Evolutionary conservation across 2,113 vertebrate genomes (phyloP).

Genomic region (Sinocyclocheilus rhinocerous): DNA sequence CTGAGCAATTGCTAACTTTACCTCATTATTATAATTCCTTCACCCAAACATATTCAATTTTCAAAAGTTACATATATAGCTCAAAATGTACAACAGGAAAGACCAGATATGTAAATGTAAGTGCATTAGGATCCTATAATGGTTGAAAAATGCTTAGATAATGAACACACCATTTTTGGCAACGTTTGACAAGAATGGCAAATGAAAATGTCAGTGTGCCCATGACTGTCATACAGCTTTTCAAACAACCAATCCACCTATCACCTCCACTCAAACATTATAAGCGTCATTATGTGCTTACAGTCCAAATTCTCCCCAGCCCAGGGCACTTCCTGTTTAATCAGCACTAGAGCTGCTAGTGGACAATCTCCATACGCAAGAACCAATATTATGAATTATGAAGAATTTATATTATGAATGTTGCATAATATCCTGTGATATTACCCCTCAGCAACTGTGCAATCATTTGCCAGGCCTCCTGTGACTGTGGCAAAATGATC

Average conservation of each 20-base stretch:
- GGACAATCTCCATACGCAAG: constrained; percentile 13
- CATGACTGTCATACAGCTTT: not conserved
- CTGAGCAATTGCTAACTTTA: not conserved
- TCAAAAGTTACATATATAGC: not conserved
- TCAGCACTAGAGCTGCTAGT: constrained; percentile 31
- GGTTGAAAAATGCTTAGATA: not conserved
- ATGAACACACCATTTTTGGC: not conserved
- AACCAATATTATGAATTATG: constrained; percentile 37
- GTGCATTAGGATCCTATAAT: not conserved
- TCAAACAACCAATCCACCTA: constrained; percentile 8
- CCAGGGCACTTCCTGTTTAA: constrained; percentile 56
- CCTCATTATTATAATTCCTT: not conserved
- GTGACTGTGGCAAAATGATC: not conserved
- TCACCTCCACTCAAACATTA: constrained; percentile 19
- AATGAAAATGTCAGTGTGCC: not conserved
- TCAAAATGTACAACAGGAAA: not conserved
- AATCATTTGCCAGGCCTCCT: constrained; percentile 14
- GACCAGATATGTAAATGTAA: not conserved
- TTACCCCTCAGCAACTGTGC: not conserved
- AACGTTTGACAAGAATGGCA: not conserved
- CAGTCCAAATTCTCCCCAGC: not conserved
- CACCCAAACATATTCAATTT: not conserved
- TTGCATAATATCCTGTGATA: constrained; percentile 16
- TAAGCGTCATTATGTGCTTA: not conserved
- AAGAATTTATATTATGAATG: constrained; percentile 17